phyloP scores from a whole-genome alignment of 64 coral and sea anemone genomes.

The Stichodactyla mertensii region DNA sequence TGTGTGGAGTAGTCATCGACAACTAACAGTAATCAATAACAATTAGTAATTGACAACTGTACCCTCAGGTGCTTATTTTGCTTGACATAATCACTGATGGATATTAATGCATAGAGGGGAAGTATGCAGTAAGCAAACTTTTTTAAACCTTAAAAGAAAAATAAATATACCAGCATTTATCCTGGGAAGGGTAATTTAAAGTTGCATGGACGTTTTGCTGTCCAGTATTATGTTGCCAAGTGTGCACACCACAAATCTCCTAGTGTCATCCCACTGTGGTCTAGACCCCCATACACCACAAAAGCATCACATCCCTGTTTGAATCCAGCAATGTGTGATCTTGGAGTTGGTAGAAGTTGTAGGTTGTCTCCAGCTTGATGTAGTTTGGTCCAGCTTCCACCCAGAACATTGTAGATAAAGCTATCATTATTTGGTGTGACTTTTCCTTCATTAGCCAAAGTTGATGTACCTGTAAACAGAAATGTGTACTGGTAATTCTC shows the following conservation, averaged over 20 bases:
- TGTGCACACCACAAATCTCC: not conserved
- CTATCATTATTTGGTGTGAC: not conserved
- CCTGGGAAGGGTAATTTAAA: not conserved
- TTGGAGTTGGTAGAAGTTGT: not conserved
- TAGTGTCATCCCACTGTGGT: not conserved
- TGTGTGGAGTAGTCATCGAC: no score
- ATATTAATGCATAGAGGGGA: no score
- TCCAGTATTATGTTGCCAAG: not conserved
- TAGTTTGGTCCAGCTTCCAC: not conserved
- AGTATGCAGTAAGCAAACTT: no score
- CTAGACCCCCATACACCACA: not conserved
- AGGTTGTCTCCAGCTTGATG: not conserved
- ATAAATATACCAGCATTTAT: no score
- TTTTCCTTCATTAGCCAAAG: not conserved
- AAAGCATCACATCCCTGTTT: not conserved
- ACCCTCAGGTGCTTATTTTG: no score
- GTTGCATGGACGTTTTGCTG: not conserved
- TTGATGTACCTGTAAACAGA: not conserved
- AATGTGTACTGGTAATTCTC: not conserved
- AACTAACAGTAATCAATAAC: no score
- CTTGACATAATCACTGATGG: no score
- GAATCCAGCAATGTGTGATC: slow-evolving; percentile 2
- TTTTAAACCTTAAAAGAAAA: no score
- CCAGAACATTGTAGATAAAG: slow-evolving; percentile 1
- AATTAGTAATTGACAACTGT: no score